Percentiles rank a stretch among this genome's conserved stretches.
Evolutionary conservation across 1,140 invertebrate species (phyloP).

Genomic region (Brachionus rubens): DNA sequence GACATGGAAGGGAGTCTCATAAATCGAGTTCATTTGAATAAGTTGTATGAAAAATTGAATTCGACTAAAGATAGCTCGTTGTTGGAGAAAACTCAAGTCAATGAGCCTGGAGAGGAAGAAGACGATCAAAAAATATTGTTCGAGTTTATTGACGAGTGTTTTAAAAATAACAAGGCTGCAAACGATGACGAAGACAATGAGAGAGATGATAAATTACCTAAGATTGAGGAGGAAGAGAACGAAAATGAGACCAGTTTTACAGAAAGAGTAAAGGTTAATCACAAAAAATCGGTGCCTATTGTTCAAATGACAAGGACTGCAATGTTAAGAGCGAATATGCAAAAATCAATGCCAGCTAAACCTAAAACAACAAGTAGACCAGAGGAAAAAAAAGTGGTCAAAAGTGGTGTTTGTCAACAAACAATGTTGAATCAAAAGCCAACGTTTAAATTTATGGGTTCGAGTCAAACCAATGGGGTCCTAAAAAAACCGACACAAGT

Average conservation of each 20-base stretch:
- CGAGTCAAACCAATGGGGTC: background rate
- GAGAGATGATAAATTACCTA: background rate
- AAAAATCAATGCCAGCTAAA: background rate
- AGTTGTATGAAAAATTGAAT: background rate
- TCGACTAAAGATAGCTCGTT: constrained; percentile 4
- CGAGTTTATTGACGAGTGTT: constrained; percentile 17
- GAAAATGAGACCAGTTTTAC: background rate
- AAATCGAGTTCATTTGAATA: background rate
- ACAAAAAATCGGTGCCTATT: background rate
- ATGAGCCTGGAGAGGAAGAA: no score
- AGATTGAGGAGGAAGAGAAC: background rate
- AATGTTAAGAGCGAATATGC: background rate
- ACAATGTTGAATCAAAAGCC: no score
- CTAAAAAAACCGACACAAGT: background rate
- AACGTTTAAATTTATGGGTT: background rate
- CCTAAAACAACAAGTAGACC: background rate
- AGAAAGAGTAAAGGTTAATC: background rate
- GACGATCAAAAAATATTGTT: constrained; percentile 40
- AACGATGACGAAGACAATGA: constrained; percentile 19
- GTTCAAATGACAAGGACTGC: constrained; percentile 35
- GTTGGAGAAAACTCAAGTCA: background rate
- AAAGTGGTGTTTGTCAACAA: no score
- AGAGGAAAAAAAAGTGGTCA: background rate
- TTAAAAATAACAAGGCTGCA: background rate
- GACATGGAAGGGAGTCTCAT: background rate